Base-by-base conservation (phyloP, 2,888 invertebrate genomes). In the Xanthia icteritia region DNA sequence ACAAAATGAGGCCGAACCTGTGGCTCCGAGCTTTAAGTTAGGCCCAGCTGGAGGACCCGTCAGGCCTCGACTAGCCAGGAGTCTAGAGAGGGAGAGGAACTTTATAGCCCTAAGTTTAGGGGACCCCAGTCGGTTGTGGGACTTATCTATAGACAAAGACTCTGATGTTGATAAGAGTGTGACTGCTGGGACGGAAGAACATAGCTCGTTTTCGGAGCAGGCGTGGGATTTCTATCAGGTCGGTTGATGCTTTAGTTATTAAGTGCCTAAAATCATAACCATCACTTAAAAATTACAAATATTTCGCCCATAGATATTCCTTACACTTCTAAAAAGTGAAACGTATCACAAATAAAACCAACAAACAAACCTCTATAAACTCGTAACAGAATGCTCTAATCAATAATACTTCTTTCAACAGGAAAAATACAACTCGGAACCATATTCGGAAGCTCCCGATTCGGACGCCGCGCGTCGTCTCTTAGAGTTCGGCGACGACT, bases 201-300 rank as follows among this genome's bases (percentile, higher is more conserved):
- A 98, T 87, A 98, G 98, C 90, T 98, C 98, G 91, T 98, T 98
- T 93, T 99, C 98, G 1, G 99, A 99, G 94, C 98, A 98, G 90
- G 99, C 99, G 68, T 99, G 99, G 99, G 99, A 99, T 94, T 98
- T 98, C 94, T 99, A 99, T 97, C 99, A 98, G 97, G 98, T 98
- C 90, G 81, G 90, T 79, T 58, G 17, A 48, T 27, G 20, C 20
- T 73, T 45, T 48, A 64, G 2, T 39, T 36, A 1, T 13, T 64
- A 31, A 65, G 1, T n/a, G 11, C n/a, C 13, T n/a, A 56, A 56
- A 23, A 54, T 54, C 9, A 54, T 20, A 54, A 54, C 23, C 23
- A 54, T 51, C 51, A 51, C 8, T 51, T 20, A 51, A 51, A 20
- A 51, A 51, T 51, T 51, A 51, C 23, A 51, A 51, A 51, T 31